phyloP scores from a whole-genome alignment of 35 echinoderm and acorn worm species.

The Chiridota heheva region DNA sequence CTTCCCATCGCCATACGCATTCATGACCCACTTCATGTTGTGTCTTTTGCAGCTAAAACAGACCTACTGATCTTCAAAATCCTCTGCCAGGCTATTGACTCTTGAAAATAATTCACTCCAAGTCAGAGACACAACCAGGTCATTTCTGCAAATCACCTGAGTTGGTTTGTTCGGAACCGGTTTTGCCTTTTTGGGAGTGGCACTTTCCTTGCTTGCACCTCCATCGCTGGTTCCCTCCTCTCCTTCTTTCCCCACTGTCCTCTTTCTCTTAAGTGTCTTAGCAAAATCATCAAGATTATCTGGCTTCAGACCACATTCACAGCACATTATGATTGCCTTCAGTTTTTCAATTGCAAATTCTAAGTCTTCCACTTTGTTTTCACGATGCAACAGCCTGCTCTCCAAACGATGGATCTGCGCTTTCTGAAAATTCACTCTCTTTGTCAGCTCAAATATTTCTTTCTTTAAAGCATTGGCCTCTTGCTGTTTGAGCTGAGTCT shows the following conservation, averaged over 20 bases:
- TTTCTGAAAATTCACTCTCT: not conserved
- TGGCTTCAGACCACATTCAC: constrained; percentile 38
- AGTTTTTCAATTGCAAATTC: constrained; percentile 32
- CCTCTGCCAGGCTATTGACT: constrained; percentile 28
- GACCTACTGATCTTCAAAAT: not conserved
- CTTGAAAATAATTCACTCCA: constrained; percentile 37
- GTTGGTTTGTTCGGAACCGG: constrained; percentile 10
- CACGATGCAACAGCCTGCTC: not conserved
- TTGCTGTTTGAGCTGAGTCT: too few species aligned
- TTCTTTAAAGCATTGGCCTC: not conserved
- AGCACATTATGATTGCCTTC: constrained; percentile 25
- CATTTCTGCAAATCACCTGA: constrained; percentile 30
- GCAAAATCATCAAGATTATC: not conserved
- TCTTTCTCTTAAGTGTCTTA: constrained; percentile 37
- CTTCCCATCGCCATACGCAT: too few species aligned
- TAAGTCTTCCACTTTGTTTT: not conserved
- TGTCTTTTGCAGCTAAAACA: not conserved
- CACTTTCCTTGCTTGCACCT: not conserved
- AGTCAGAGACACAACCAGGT: constrained; percentile 24
- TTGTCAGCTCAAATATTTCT: constrained; percentile 15
- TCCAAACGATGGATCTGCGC: constrained; percentile 25
- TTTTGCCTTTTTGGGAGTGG: too few species aligned
- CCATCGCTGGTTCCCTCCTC: not conserved
- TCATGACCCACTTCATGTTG: too few species aligned
- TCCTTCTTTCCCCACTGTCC: not conserved